Percentiles rank a stretch among this genome's conserved stretches.
Evolutionary conservation across 1,140 invertebrate species (phyloP).

Genomic region (Drosophila varians): DNA sequence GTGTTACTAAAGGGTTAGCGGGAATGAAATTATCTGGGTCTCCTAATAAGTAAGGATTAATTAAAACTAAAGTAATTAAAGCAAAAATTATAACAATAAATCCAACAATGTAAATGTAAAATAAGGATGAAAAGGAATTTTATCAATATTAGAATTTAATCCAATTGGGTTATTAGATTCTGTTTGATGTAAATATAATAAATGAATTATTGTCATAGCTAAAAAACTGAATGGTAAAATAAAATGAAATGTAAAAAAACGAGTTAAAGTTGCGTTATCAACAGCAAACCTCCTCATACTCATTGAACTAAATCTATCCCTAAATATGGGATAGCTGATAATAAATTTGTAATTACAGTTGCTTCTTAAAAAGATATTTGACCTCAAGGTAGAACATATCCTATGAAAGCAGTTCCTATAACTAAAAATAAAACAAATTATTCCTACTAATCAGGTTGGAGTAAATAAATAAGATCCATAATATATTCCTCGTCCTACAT

Average conservation of each 20-base stretch:
- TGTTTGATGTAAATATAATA: constrained; percentile 86
- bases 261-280: constrained; percentile 87
- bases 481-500: constrained; percentile 42
- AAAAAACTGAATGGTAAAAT: constrained; percentile 88
- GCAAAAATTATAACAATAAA: constrained; percentile 85
- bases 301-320: constrained; percentile 86
- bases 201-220: constrained; percentile 86
- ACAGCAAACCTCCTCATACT: constrained; percentile 89
- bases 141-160: constrained; percentile 86
- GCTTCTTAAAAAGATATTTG: constrained; percentile 90
- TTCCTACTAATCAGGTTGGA: constrained; percentile 84
- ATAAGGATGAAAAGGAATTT: constrained; percentile 87
- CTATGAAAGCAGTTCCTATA: constrained; percentile 88
- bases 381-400: constrained; percentile 88
- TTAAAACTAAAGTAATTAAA: constrained; percentile 84
- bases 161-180: constrained; percentile 87
- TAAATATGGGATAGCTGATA: constrained; percentile 88
- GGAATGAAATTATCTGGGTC: constrained; percentile 89
- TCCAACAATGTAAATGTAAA: constrained; percentile 85
- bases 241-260: constrained; percentile 89
- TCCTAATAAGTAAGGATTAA: constrained; percentile 86
- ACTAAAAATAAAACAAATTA: constrained; percentile 86
- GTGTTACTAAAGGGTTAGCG: constrained; percentile 88
- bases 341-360: constrained; percentile 89
- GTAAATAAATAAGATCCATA: constrained; percentile 38